Evolutionary conservation across 2,888 invertebrate genomes (phyloP).

Genomic region (Acronicta psi): DNA sequence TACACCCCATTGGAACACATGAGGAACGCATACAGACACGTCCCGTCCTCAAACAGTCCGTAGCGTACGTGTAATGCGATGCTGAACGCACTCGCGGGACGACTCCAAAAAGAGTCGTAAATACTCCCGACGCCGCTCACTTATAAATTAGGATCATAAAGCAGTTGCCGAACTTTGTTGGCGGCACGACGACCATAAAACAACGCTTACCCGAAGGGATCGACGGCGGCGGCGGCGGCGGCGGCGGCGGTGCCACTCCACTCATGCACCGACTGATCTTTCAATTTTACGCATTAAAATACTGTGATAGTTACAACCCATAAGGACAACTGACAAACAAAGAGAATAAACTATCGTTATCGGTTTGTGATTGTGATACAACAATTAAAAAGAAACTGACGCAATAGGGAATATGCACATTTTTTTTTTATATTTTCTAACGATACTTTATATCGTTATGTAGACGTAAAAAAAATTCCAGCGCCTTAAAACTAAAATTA

Average conservation of each 20-base stretch:
- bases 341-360: neutral
- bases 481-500: no score
- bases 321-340: constrained; percentile 11
- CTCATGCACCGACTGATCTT: constrained; percentile 72
- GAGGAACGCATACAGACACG: constrained; percentile 16
- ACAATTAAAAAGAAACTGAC: no score
- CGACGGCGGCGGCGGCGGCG: constrained; percentile 61
- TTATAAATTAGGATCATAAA: constrained; percentile 89
- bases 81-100: constrained; percentile 83
- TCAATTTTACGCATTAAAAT: constrained; percentile 75
- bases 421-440: no score
- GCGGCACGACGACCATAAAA: constrained; percentile 87
- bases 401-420: no score
- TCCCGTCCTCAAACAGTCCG: constrained; percentile 29
- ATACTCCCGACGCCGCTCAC: constrained; percentile 85
- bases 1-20: constrained; percentile 21
- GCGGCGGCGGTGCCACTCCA: constrained; percentile 66
- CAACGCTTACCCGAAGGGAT: constrained; percentile 81
- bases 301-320: constrained; percentile 29
- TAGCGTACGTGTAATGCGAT: constrained; percentile 49
- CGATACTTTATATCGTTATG: no score
- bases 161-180: constrained; percentile 88
- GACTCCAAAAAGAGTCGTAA: constrained; percentile 84
- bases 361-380: neutral
- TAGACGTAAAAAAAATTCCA: no score